Evolutionary conservation across 2,113 vertebrate species (phyloP).

Genomic region (Chaetorhynchus papuensis): DNA sequence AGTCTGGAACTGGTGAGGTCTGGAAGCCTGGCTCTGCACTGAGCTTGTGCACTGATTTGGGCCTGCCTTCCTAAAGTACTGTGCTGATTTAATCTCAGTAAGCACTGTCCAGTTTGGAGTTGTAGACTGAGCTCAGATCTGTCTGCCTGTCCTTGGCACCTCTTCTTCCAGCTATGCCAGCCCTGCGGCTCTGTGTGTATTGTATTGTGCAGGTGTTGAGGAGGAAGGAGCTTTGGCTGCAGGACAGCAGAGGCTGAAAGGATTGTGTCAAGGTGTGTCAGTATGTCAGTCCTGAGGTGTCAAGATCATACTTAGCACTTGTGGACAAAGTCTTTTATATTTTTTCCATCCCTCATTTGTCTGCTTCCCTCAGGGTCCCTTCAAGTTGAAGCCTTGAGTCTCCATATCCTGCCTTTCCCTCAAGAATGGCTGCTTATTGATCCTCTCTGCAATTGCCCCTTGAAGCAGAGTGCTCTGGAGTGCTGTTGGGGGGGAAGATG

Average conservation of each 20-base stretch:
- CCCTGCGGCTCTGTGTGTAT: not conserved
- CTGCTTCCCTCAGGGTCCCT: not conserved
- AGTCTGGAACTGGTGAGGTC: not conserved
- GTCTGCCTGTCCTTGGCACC: not conserved
- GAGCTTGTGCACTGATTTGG: not conserved
- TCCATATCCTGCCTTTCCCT: not conserved
- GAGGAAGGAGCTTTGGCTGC: not conserved
- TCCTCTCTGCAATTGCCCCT: not conserved
- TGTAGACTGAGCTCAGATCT: not conserved
- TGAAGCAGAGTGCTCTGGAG: not conserved
- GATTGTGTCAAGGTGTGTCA: not conserved
- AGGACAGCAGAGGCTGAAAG: not conserved
- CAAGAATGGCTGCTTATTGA: not conserved
- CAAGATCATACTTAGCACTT: not conserved
- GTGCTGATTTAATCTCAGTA: not conserved
- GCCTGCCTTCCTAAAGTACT: not conserved
- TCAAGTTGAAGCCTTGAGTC: not conserved
- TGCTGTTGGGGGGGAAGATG: rapidly evolving
- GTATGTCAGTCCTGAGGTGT: not conserved
- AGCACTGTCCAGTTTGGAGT: not conserved
- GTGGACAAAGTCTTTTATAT: not conserved
- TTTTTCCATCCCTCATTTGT: not conserved
- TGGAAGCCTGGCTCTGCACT: not conserved
- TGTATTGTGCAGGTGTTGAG: not conserved
- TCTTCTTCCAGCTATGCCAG: not conserved